phyloP scores from a whole-genome alignment of 1,140 invertebrate species.

The Epicauta chinensis region DNA sequence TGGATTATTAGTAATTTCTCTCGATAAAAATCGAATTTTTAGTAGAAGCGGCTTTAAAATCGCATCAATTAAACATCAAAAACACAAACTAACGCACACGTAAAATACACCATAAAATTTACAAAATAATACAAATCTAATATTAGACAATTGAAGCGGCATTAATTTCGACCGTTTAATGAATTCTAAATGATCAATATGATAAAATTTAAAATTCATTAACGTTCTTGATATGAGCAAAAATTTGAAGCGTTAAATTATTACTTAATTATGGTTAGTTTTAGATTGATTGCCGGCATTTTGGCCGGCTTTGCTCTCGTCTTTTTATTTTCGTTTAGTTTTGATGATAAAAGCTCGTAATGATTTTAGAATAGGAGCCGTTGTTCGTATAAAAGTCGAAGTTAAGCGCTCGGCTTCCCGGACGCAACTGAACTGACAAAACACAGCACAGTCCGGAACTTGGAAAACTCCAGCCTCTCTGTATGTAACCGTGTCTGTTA shows the following conservation, averaged over 20 bases:
- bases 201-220: conserved; percentile 2
- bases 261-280: too few relatives aligned
- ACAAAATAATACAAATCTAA: too few relatives aligned
- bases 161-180: too few relatives aligned
- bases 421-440: conserved; percentile 29
- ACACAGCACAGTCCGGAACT: conserved; percentile 25
- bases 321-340: not conserved
- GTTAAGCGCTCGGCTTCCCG: conserved; percentile 30
- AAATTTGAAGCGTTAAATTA: conserved; percentile 6
- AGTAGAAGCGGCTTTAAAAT: too few relatives aligned
- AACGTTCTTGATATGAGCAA: not conserved
- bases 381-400: conserved; percentile 6
- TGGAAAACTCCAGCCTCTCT: conserved; percentile 23
- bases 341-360: conserved; percentile 14
- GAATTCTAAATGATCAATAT: not conserved
- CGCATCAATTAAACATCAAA: too few relatives aligned
- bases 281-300: conserved; percentile 2
- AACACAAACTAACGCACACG: too few relatives aligned
- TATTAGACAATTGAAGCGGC: too few relatives aligned
- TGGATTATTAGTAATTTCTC: too few relatives aligned
- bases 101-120: too few relatives aligned
- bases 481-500: conserved; percentile 7
- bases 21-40: too few relatives aligned
- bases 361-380: not conserved
- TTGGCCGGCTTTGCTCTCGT: conserved; percentile 4